Conservation (phyloP, 2,797 vertebrate species). For the Typhlichthys subterraneus region DNA sequence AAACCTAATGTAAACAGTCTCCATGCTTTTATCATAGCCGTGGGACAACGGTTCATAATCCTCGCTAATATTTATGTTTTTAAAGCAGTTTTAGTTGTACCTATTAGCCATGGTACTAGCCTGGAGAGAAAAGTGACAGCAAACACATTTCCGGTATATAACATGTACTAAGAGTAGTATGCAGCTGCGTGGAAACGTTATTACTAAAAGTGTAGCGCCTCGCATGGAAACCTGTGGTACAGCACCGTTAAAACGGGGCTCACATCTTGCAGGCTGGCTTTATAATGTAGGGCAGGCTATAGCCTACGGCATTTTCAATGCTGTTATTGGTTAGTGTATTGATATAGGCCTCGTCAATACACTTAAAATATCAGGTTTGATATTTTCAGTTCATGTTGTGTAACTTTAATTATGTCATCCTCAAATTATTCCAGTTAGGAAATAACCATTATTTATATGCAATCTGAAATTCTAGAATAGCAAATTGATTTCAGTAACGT, state of each 20-base stretch:
- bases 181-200: neutral
- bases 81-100: too few relatives aligned
- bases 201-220: conserved; percentile 22
- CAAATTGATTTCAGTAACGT: conserved; percentile 46
- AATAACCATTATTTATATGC: conserved; percentile 24
- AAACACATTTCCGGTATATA: conserved; percentile 10
- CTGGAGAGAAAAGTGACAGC: neutral
- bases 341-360: too few relatives aligned
- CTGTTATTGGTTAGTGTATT: neutral
- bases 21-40: conserved; percentile 45
- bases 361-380: too few relatives aligned
- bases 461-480: conserved; percentile 30
- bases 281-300: too few relatives aligned
- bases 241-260: neutral
- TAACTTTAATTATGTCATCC: conserved; percentile 21
- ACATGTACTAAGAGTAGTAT: conserved; percentile 18
- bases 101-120: too few relatives aligned
- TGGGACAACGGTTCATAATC: neutral
- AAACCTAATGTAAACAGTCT: conserved; percentile 62
- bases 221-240: neutral
- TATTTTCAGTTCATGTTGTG: neutral
- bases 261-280: neutral
- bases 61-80: neutral
- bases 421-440: conserved; percentile 14
- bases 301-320: neutral